These are phyloP conservation scores for Psylliodes chrysocephalus DNA, from an alignment of 2,888 invertebrate species.

Conservation along the genomic window DNA sequence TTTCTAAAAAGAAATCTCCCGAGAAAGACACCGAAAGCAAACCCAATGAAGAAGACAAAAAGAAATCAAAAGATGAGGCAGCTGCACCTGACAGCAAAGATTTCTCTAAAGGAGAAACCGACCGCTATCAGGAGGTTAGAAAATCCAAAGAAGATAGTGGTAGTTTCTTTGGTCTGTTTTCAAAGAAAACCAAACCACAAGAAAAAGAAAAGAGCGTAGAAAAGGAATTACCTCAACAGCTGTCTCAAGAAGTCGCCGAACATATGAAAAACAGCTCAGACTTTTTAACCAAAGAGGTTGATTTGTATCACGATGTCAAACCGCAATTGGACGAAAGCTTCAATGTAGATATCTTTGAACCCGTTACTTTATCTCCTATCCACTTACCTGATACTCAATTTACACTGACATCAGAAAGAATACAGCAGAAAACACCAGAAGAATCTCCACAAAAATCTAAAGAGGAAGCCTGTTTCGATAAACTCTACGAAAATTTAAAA, in stretches of 20 bases:
- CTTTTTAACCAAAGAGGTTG: conserved; percentile 48
- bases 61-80: conserved; percentile 25
- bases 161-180: conserved; percentile 53
- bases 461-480: not conserved
- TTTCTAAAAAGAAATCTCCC: conserved; percentile 52
- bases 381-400: conserved; percentile 5
- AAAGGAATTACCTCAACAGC: conserved; percentile 21
- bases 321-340: conserved; percentile 22
- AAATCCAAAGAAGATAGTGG: conserved; percentile 39
- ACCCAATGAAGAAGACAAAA: conserved; percentile 37
- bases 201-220: conserved; percentile 33
- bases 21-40: conserved; percentile 43
- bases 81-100: conserved; percentile 49
- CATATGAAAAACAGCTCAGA: conserved; percentile 44
- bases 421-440: not conserved
- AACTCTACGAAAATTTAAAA: conserved; percentile 1
- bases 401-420: conserved; percentile 2
- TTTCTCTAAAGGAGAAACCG: conserved; percentile 53
- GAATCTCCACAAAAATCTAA: conserved; percentile 3
- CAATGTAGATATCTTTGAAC: conserved; percentile 14
- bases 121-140: conserved; percentile 51
- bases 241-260: conserved; percentile 32
- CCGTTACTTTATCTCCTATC: conserved; percentile 16
- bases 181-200: conserved; percentile 53
- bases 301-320: conserved; percentile 42